phyloP scores from a whole-genome alignment of 2,113 vertebrate species.

The Amblyornis subalaris region DNA sequence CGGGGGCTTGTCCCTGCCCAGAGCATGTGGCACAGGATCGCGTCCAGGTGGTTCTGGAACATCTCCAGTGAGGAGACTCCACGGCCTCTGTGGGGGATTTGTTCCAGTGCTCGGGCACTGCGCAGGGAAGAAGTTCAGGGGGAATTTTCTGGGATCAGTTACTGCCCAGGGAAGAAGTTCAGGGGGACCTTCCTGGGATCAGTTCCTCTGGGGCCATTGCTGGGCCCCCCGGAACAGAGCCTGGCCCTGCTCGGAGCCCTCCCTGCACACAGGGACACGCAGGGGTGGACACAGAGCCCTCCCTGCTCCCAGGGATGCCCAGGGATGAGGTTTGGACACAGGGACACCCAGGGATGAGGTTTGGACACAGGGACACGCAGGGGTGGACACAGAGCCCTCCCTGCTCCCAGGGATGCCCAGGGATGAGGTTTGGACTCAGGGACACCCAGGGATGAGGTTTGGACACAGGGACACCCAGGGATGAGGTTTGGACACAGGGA shows the following conservation, averaged over 20 bases:
- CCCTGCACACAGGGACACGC: not conserved
- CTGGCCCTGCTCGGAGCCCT: not conserved
- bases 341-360: not conserved
- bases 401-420: no score
- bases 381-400: not conserved
- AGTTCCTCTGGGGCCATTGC: accelerated
- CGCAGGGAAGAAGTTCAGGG: accelerated
- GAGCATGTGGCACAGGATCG: not conserved
- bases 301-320: not conserved
- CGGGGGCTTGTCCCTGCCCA: not conserved
- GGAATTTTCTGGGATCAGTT: not conserved
- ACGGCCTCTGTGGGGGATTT: accelerated
- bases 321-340: no score
- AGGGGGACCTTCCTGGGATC: not conserved
- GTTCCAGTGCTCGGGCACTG: not conserved
- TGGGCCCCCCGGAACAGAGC: not conserved
- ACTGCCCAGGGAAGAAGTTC: not conserved
- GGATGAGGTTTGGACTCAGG: no score
- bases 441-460: no score
- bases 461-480: not conserved
- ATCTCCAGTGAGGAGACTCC: not conserved
- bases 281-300: no score
- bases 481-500: no score
- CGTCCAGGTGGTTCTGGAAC: not conserved
- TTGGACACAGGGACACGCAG: accelerated